Conservation (phyloP, 2,888 invertebrate species). For the Scaptomyza caliginosa region DNA sequence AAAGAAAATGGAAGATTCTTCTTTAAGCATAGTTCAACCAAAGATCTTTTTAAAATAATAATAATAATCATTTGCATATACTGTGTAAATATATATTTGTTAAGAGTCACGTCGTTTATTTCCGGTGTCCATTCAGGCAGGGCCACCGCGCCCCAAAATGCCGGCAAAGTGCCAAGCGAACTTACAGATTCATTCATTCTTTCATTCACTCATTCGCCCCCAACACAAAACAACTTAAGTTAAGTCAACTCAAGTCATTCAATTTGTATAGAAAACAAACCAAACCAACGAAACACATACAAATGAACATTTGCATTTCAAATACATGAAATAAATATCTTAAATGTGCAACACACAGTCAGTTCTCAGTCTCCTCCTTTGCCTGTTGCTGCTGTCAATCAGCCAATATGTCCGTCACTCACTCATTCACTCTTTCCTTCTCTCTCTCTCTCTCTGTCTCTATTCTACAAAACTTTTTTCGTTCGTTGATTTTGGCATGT, state of each 20-base stretch:
- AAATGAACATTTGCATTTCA: constrained; percentile 70
- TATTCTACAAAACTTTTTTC: constrained; percentile 65
- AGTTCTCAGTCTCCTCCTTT: constrained; percentile 2
- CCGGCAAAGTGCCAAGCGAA: constrained; percentile 73
- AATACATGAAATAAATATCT: constrained; percentile 76
- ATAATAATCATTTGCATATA: constrained; percentile 16
- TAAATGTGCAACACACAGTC: constrained; percentile 53
- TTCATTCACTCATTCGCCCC: constrained; percentile 51
- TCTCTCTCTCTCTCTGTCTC: too few relatives aligned
- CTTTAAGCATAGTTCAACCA: constrained; percentile 7
- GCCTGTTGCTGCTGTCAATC: constrained; percentile 72
- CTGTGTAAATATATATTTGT: constrained; percentile 60
- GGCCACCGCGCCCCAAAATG: constrained; percentile 32
- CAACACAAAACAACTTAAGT: too few relatives aligned
- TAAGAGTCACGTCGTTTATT: constrained; percentile 83
- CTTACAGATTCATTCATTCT: constrained; percentile 75
- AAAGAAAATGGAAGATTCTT: constrained; percentile 17
- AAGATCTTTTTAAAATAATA: neutral
- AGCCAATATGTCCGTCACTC: constrained; percentile 77
- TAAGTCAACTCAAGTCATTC: constrained; percentile 61
- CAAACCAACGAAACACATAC: constrained; percentile 4
- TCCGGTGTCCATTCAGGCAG: constrained; percentile 76
- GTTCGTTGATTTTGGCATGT: constrained; percentile 58
- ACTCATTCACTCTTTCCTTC: too few relatives aligned
- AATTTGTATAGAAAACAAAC: constrained; percentile 22